Base-by-base conservation (phyloP, 2,113 vertebrate species). In the Coregonus clupeaformis region DNA sequence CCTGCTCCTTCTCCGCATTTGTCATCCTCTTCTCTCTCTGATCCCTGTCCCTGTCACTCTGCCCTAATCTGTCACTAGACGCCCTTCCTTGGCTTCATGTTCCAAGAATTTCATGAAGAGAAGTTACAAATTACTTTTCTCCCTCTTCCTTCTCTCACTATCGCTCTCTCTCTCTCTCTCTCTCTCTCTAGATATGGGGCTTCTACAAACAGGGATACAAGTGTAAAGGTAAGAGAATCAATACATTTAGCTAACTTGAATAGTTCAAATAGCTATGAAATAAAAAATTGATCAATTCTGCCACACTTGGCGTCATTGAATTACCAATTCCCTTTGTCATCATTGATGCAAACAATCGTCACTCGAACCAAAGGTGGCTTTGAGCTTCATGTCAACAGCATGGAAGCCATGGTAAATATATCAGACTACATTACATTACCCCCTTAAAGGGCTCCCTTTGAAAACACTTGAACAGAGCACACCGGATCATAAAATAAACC, bases 191-290 rank as follows among this genome's bases (percentile, higher is more conserved):
- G 95, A 96, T 96, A 74, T 94, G 95, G 92, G 95, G 95, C 36
- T 94, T 97, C 87, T 96, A 96, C 90, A 97, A 96, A 79, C 94
- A 97, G 89, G 96, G 96, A 76, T 94, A 96, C 85, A 97, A 96
- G 90, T 97, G 96, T 83, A 93, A 95, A 94, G 94, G 96, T 97
- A 91, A 92, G 94, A 68, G 0, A 65, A 65, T 29, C 14, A 55
- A 55, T 14, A 55, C 13, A 20, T 55, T 14, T 18, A 14, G 14
- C 52, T 20, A 16, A 30, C 25, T 29, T 12, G 5, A 65, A 16
- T 65, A 65, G 63, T 65, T 30, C 27, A 65, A 16, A 64, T 24
- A 29, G 22, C 27, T 27, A 13, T 25, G 27, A 29, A 13, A 14
- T 5, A 5, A 14, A 65, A 13, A 14, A 3, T 11, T 27, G 0